Conservation (phyloP, 1,140 invertebrate genomes). For the Papilio aristodemus region DNA sequence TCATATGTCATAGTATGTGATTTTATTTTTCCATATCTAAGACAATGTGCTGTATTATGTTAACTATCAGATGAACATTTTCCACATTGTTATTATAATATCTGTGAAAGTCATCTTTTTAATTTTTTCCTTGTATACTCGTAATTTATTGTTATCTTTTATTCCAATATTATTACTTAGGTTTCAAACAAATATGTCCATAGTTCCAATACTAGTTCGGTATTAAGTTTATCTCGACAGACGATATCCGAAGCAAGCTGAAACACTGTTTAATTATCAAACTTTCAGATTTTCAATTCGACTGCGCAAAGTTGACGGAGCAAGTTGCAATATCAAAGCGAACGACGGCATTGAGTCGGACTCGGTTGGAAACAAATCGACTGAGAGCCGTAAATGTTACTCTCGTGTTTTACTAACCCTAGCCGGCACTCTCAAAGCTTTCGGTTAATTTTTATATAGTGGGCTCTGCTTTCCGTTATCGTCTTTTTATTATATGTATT, state of each 20-base stretch:
- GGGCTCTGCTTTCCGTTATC: not conserved
- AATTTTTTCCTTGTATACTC: too few species aligned
- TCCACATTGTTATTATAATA: too few species aligned
- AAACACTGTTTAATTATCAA: conserved; percentile 9
- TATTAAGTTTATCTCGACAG: conserved; percentile 5
- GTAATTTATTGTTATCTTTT: not conserved
- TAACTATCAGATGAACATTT: too few species aligned
- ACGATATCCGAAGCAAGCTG: conserved; percentile 2
- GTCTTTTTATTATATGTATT: too few species aligned
- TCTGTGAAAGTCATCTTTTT: too few species aligned
- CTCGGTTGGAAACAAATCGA: not conserved
- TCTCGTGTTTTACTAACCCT: not conserved
- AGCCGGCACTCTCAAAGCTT: not conserved
- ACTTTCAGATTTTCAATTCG: not conserved
- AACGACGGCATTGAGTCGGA: not conserved
- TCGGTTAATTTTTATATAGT: conserved; percentile 2
- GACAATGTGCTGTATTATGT: too few species aligned
- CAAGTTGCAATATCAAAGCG: conserved; percentile 8
- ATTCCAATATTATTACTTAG: not conserved
- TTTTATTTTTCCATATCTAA: too few species aligned
- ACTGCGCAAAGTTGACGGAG: conserved; percentile 13
- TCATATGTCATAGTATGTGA: too few species aligned
- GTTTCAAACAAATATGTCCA: not conserved
- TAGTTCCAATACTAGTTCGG: not conserved
- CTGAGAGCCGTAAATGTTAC: not conserved